Percentiles rank a stretch among this genome's conserved stretches.
Conservation (phyloP, 2,888 invertebrate genomes). For the Mesochorus sp. region DNA sequence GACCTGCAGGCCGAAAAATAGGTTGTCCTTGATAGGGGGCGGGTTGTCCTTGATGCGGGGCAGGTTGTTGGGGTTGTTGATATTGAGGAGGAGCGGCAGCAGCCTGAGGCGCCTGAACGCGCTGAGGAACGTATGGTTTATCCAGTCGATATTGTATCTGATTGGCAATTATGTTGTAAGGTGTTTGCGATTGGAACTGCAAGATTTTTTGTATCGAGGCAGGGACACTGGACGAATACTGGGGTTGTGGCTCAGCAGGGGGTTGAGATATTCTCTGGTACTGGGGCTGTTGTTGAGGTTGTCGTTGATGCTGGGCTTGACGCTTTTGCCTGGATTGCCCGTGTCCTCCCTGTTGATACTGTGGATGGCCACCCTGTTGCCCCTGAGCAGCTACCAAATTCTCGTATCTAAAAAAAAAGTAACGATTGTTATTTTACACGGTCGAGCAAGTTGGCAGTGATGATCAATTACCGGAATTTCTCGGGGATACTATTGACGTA, state of each 20-base stretch:
- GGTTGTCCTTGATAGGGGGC: constrained; percentile 51
- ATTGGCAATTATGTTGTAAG: constrained; percentile 77
- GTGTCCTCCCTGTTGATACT: constrained; percentile 47
- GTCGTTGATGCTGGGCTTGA: constrained; percentile 62
- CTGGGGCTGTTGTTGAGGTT: constrained; percentile 55
- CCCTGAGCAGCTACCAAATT: constrained; percentile 66
- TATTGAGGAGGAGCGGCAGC: constrained; percentile 52
- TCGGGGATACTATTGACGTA: constrained; percentile 78
- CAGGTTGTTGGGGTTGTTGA: constrained; percentile 55
- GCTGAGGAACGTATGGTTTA: constrained; percentile 78
- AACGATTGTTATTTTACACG: not conserved
- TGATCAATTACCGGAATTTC: constrained; percentile 71
- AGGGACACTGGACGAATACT: constrained; percentile 65
- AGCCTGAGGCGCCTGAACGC: constrained; percentile 63
- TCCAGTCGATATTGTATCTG: constrained; percentile 72
- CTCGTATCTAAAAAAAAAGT: constrained; percentile 64
- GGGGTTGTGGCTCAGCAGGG: constrained; percentile 62
- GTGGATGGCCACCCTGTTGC: constrained; percentile 49
- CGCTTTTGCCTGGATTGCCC: constrained; percentile 59
- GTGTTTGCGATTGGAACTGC: constrained; percentile 66
- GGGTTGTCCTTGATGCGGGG: constrained; percentile 30
- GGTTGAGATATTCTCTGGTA: constrained; percentile 67
- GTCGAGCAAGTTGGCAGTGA: not conserved
- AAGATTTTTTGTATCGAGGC: constrained; percentile 64
- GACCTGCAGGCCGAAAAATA: constrained; percentile 53